Conservation (phyloP, 2,797 vertebrate genomes). For the Brotogeris chrysoptera region DNA sequence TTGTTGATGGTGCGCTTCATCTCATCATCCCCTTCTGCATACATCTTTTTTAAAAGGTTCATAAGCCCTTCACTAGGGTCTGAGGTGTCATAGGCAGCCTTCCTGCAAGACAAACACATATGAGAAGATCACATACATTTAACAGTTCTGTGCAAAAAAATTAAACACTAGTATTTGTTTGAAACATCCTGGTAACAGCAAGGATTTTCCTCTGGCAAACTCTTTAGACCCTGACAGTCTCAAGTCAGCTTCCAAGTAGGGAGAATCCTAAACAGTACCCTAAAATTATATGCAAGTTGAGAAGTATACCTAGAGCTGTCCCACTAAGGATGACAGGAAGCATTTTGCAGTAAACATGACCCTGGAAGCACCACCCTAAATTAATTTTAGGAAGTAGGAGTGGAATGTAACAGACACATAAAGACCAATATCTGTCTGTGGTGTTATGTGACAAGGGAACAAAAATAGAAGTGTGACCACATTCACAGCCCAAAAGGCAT, state of each 20-base stretch:
- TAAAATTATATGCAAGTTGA: neutral
- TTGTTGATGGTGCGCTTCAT: slow-evolving; percentile 99
- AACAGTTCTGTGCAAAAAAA: neutral
- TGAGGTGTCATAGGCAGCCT: slow-evolving; percentile 81
- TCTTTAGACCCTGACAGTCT: neutral
- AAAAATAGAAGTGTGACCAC: neutral
- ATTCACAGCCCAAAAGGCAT: neutral
- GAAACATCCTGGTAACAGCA: neutral
- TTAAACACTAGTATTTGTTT: neutral
- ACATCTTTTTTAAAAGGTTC: slow-evolving; percentile 96
- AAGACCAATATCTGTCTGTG: neutral
- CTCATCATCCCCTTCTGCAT: slow-evolving; percentile 95
- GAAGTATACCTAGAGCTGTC: neutral
- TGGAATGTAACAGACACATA: neutral
- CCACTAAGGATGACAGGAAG: neutral
- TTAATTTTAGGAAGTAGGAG: neutral
- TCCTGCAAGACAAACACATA: slow-evolving; percentile 48
- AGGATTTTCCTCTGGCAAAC: neutral
- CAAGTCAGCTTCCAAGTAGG: neutral
- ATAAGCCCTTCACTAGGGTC: slow-evolving; percentile 95
- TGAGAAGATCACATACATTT: neutral
- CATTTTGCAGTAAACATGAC: neutral
- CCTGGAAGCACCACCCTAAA: neutral
- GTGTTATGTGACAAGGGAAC: neutral
- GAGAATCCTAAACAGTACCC: neutral